These are phyloP conservation scores for Hypanus sabinus DNA, from an alignment of 2,113 vertebrate species.

Conservation along the genomic window DNA sequence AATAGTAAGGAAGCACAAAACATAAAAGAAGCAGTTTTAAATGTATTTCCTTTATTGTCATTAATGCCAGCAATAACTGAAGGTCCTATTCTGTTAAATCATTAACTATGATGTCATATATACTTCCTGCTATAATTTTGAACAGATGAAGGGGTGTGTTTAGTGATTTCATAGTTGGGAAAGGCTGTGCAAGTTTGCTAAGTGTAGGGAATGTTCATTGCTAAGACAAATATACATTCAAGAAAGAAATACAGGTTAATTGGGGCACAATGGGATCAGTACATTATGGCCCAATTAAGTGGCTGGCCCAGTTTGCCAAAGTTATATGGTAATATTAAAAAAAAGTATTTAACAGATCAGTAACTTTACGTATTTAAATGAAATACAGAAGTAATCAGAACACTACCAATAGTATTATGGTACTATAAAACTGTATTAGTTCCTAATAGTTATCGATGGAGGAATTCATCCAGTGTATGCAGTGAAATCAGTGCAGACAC, in stretches of 20 bases:
- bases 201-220: background rate
- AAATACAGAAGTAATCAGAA: no score
- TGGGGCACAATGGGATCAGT: no score
- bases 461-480: no score
- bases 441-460: no score
- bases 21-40: background rate
- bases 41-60: background rate
- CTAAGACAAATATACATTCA: background rate
- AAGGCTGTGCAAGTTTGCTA: background rate
- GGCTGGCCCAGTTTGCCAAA: no score
- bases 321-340: no score
- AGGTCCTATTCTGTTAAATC: background rate
- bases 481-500: no score
- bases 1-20: background rate
- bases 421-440: no score
- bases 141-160: background rate
- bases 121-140: background rate
- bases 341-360: no score
- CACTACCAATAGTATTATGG: no score
- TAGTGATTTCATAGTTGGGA: background rate
- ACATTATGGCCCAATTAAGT: no score
- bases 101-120: background rate
- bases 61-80: background rate
- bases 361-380: no score
- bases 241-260: background rate